Evolutionary conservation across 2,888 invertebrate genomes (phyloP), one percentile per base, ranked within the genome.

Genomic region (Meteorus cinctellus): DNA sequence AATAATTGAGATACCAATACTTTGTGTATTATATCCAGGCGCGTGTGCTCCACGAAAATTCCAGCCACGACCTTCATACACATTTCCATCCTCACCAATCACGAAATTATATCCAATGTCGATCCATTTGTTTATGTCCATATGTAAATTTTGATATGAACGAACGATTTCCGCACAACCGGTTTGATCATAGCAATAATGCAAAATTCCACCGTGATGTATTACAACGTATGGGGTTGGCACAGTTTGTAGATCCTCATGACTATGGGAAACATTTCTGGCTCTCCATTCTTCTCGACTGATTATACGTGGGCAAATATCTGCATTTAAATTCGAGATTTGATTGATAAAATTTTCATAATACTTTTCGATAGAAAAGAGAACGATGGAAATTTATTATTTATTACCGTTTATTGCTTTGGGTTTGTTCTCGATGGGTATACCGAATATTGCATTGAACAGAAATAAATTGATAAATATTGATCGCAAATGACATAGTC

Each of bases 11-110:
- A 90, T 86, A 10, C 90, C 90, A 63, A 90, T 89, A 75, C 90
- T 89, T 73, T 88, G 87, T 4, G 78, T 84, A 80, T 89, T 91
- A 86, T 90, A 91, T 76, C 84, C 88, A 19, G 87, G 86, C 14
- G 87, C 82, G 70, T 88, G 88, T 1, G 88, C 87, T 0, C 91
- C 92, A 1, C 89, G 86, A 8, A 84, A 83, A 72, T 90, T 86
- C 90, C 91, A 91, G 1, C 90, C 90, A 2, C 90, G 86, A 10
- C 90, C 91, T 77, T 89, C 88, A 81, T 90, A 91, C 14, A 87
- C 86, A 27, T 87, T 88, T 0, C 91, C 91, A 79, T 92, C 92
- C 51, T 90, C 91, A 4, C 92, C 92, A 51, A 92, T 87, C 19
- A 92, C 80, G 78, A 91, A 92, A 76, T 89, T 91, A 79, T 88